phyloP scores from a whole-genome alignment of 1,140 invertebrate genomes.

The Achatina immaculata region DNA sequence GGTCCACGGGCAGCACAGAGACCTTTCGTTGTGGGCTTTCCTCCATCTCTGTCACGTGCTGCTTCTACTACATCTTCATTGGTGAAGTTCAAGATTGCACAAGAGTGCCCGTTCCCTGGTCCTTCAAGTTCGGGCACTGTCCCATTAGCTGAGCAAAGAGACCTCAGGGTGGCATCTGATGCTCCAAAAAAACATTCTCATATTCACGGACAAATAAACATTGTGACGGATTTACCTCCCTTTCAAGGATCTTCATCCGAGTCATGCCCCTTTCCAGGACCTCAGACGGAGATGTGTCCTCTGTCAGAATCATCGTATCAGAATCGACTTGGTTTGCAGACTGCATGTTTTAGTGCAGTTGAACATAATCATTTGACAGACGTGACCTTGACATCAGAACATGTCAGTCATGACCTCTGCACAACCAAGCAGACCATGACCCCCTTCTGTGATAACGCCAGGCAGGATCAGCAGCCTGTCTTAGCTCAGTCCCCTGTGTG shows the following conservation, averaged over 20 bases:
- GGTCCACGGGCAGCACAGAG: conserved; percentile 42
- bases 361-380: neutral
- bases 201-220: neutral
- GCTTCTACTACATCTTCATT: neutral
- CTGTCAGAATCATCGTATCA: neutral
- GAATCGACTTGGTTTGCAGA: neutral
- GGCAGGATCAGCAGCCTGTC: neutral
- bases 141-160: neutral
- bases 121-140: too few relatives aligned
- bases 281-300: neutral
- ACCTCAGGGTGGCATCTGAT: neutral
- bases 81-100: too few relatives aligned
- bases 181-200: neutral
- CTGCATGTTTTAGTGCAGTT: conserved; percentile 10
- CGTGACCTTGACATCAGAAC: neutral
- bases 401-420: conserved; percentile 9
- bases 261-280: conserved; percentile 15
- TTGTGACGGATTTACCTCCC: neutral
- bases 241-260: neutral
- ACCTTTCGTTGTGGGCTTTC: conserved; percentile 19
- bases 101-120: too few relatives aligned
- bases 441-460: conserved; percentile 5
- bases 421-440: neutral
- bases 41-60: conserved; percentile 4
- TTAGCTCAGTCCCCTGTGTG: conserved; percentile 32